Conservation (phyloP, 2,797 vertebrate species). For the Diplodus sargus region DNA sequence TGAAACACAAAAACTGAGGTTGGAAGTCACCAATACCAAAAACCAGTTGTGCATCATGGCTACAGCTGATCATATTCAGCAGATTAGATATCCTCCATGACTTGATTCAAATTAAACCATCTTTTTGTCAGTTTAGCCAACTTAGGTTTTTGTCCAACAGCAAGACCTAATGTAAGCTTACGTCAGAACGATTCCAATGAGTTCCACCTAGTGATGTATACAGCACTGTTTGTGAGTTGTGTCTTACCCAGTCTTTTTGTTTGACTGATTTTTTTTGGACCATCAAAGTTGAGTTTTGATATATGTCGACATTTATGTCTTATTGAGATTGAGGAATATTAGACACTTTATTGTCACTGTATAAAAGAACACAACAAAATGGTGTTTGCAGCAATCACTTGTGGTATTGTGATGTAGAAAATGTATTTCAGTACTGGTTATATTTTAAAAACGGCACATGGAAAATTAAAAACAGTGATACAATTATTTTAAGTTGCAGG, state of each 20-base stretch:
- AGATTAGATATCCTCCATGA: background rate
- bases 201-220: background rate
- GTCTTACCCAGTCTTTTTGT: background rate
- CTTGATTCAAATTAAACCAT: background rate
- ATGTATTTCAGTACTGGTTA: background rate
- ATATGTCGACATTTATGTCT: background rate
- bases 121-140: background rate
- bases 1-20: too few species aligned
- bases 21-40: background rate
- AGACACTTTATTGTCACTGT: too few species aligned
- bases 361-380: too few species aligned
- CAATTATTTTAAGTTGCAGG: conserved; percentile 3
- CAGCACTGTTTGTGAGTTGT: background rate
- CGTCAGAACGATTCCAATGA: background rate
- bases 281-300: background rate
- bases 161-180: background rate
- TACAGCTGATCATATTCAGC: background rate
- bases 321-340: too few species aligned
- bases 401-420: background rate
- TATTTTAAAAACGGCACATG: background rate
- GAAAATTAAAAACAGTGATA: background rate
- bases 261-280: background rate
- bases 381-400: too few species aligned
- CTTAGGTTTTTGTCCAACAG: background rate
- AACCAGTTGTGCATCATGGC: background rate